A percentile compares a stretch with the other conserved stretches of the same genome.
Evolutionary conservation across 2,888 invertebrate genomes (phyloP).

Genomic region (Noctua janthe): DNA sequence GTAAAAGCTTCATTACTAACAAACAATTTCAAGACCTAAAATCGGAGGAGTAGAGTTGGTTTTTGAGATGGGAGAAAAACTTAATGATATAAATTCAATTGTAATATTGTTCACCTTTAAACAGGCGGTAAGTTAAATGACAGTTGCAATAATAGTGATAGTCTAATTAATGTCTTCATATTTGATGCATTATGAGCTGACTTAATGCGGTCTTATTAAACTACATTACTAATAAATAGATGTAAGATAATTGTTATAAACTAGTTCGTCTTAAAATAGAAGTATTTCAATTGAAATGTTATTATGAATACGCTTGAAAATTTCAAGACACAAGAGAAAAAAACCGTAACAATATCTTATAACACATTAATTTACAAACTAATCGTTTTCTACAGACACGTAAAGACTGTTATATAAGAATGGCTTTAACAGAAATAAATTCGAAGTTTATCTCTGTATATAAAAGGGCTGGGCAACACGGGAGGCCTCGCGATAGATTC

Average conservation of each 20-base stretch:
- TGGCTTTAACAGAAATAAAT: constrained; percentile 42
- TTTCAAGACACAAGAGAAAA: not conserved
- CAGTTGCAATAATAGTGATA: constrained; percentile 55
- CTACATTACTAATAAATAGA: constrained; percentile 28
- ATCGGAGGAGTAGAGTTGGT: constrained; percentile 35
- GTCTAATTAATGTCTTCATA: constrained; percentile 63
- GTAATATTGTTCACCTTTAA: constrained; percentile 61
- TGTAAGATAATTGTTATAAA: constrained; percentile 6
- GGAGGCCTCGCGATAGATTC: constrained; percentile 75
- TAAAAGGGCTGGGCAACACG: constrained; percentile 67
- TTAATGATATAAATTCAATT: constrained; percentile 63
- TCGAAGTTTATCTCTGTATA: constrained; percentile 35
- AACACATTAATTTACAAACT: constrained; percentile 25
- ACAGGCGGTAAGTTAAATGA: constrained; percentile 54
- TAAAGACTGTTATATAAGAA: constrained; percentile 35
- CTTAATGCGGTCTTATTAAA: constrained; percentile 24
- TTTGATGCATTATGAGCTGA: constrained; percentile 33
- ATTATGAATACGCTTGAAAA: not conserved
- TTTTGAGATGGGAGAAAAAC: constrained; percentile 27
- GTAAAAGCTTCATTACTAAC: constrained; percentile 39
- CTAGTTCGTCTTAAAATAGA: not conserved
- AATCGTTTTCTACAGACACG: constrained; percentile 8
- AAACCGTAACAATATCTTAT: not conserved
- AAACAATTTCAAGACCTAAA: constrained; percentile 47
- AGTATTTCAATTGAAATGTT: constrained; percentile 13